Evolutionary conservation across 64 coral and sea anemone species (phyloP).

Genomic region (Montipora capricornis): DNA sequence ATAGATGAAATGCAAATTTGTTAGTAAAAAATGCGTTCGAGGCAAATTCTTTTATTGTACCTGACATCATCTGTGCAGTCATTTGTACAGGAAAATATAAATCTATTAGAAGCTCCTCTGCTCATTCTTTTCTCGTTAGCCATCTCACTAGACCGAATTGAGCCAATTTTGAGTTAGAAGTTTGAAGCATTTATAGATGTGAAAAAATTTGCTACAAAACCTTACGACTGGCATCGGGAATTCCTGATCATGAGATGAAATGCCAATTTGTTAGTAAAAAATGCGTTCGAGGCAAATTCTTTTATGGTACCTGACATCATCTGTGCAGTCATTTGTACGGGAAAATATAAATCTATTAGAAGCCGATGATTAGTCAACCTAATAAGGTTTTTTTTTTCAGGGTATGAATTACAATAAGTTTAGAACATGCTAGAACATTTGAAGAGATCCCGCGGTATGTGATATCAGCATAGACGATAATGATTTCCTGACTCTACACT

Average conservation of each 20-base stretch:
- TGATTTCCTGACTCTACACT: too few species aligned
- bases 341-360: not conserved
- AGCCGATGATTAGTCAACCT: not conserved
- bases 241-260: too few species aligned
- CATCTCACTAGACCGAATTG: too few species aligned
- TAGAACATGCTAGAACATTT: too few species aligned
- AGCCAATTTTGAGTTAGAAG: too few species aligned
- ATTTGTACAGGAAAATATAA: not conserved
- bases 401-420: too few species aligned
- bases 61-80: not conserved
- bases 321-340: not conserved
- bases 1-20: not conserved
- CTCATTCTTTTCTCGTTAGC: not conserved
- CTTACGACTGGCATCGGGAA: too few species aligned
- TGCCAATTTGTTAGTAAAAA: not conserved
- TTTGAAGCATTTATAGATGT: too few species aligned
- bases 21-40: not conserved
- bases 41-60: not conserved
- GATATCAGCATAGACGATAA: too few species aligned
- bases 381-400: too few species aligned
- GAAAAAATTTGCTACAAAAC: too few species aligned
- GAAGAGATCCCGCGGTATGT: too few species aligned
- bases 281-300: not conserved
- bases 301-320: not conserved
- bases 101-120: not conserved